Base-by-base conservation (phyloP, 2,113 vertebrate species). In the Scartelaos histophorus region DNA sequence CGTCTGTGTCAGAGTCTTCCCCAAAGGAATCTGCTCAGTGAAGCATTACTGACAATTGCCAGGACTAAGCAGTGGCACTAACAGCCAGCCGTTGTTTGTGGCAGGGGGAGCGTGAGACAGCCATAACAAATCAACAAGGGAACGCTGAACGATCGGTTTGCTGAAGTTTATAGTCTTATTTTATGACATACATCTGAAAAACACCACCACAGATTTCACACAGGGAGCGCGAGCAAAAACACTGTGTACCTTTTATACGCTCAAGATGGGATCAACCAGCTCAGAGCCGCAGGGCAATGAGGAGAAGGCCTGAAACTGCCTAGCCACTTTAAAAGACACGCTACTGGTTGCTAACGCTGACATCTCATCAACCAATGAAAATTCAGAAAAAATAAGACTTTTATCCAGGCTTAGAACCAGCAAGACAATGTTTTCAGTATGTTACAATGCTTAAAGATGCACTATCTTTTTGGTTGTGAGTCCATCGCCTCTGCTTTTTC, bases 131-230 rank as follows among this genome's bases (percentile, higher is more conserved):
- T 85, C 82, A 82, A 69, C 82, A 11, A 34, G 76, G 66, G 81
- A 79, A 57, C 22, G 61, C 71, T 66, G 78, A 71, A 80, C 21
- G 67, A 24, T 67, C 13, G 65, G 65, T 66, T 81, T 80, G 70
- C 64, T 72, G 71, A 67, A 66, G 67, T 87, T 87, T 85, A 87
- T 71, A 65, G 73, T 70, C 68, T 76, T 82, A 78, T 82, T 91
- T 91, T 85, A 88, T 77, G 79, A 79, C n/a, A 29, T 75, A 75
- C 84, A 85, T 88, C 86, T 85, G 86, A 87, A 81, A 89, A 85
- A 83, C 69, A 75, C 66, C 82, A 84, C 78, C 66, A 25, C 73
- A 67, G 70, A 80, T 82, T 87, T 71, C 10, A 7, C 70, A 75
- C 43, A 21, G 58, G 74, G 78, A 75, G 79, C 65, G 25, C 43